Conservation (phyloP, 2,888 invertebrate species). For the Candidula unifasciata region DNA sequence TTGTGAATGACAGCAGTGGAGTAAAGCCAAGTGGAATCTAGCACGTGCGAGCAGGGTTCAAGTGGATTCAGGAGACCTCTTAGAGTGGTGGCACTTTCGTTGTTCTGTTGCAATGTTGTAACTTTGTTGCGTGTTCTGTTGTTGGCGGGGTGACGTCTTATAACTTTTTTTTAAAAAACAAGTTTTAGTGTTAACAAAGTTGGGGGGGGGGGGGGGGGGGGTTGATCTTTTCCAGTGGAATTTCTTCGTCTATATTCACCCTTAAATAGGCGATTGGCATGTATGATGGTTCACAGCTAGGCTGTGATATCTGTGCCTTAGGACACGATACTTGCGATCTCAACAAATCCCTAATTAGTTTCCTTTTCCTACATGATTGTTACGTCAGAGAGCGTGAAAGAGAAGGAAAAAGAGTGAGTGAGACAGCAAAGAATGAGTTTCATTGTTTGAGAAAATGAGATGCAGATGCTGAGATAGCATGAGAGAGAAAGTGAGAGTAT, state of each 20-base stretch:
- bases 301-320: background rate
- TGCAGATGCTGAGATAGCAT: background rate
- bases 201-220: background rate
- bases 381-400: background rate
- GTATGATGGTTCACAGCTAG: too few species aligned
- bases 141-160: background rate
- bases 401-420: constrained; percentile 7
- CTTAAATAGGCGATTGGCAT: too few species aligned
- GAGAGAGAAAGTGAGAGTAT: background rate
- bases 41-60: constrained; percentile 20
- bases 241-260: too few species aligned
- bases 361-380: background rate
- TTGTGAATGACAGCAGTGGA: constrained; percentile 11
- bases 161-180: too few species aligned
- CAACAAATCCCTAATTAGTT: too few species aligned
- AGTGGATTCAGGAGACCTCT: background rate
- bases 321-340: too few species aligned
- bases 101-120: background rate
- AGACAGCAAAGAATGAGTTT: background rate
- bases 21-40: constrained; percentile 21
- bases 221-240: too few species aligned
- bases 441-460: background rate
- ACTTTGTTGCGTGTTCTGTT: background rate
- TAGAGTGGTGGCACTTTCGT: background rate
- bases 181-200: too few species aligned